Conservation (phyloP, 2,888 invertebrate species). For the Calliphora vomitoria region DNA sequence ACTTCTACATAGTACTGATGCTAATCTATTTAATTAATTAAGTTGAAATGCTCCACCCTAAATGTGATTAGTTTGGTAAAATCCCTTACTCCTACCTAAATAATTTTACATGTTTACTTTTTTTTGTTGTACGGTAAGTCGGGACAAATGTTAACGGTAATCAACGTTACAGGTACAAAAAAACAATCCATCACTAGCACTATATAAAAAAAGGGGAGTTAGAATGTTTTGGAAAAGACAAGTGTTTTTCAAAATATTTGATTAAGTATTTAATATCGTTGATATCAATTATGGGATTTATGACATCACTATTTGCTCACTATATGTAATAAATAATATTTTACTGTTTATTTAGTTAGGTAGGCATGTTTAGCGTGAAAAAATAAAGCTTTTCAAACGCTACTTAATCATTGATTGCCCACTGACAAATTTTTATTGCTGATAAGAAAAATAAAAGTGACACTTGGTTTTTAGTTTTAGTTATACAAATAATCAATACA, state of each 20-base stretch:
- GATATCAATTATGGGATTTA: not conserved
- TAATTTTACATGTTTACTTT: too few species aligned
- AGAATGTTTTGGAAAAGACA: not conserved
- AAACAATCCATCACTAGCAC: too few species aligned
- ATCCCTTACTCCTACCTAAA: too few species aligned
- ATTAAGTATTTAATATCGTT: not conserved
- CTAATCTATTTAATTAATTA: slow-evolving; percentile 6
- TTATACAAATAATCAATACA: too few species aligned
- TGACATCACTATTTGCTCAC: not conserved
- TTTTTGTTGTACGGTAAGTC: too few species aligned
- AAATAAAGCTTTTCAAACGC: not conserved
- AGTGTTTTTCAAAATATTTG: not conserved
- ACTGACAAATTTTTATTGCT: too few species aligned
- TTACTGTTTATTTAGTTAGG: not conserved
- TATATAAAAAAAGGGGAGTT: not conserved
- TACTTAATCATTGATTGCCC: too few species aligned
- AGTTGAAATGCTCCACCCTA: not conserved
- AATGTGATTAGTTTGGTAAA: too few species aligned
- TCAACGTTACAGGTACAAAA: too few species aligned
- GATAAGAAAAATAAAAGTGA: too few species aligned
- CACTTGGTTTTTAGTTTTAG: too few species aligned
- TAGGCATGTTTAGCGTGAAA: not conserved
- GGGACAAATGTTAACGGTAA: too few species aligned
- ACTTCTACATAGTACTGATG: not conserved
- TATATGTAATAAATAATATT: not conserved